A percentile compares a stretch with the other conserved stretches of the same genome.
phyloP scores from a whole-genome alignment of 1,140 invertebrate species.

The Papilio machaon region DNA sequence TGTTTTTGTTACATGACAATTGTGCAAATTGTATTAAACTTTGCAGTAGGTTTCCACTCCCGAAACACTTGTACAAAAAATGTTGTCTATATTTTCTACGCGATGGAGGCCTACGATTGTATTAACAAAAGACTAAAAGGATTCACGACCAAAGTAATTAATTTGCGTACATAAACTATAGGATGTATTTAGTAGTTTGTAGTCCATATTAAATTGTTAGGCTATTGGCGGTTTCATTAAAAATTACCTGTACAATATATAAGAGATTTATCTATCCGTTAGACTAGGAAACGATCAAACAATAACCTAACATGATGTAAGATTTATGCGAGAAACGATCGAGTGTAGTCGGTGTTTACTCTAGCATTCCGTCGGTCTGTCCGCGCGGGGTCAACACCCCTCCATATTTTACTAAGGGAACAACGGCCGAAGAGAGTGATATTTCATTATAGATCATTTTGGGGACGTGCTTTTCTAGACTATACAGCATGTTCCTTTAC shows the following conservation, averaged over 20 bases:
- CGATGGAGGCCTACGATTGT: too few relatives aligned
- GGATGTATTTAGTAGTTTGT: too few relatives aligned
- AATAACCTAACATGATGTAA: slow-evolving; percentile 34
- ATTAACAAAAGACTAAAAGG: too few relatives aligned
- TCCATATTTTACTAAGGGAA: slow-evolving; percentile 45
- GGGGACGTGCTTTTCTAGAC: slow-evolving; percentile 40
- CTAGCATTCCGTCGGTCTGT: slow-evolving; percentile 37
- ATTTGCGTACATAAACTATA: too few relatives aligned
- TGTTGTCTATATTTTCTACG: too few relatives aligned
- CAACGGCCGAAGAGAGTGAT: slow-evolving; percentile 44
- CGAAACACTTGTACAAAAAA: too few relatives aligned
- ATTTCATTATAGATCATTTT: slow-evolving; percentile 62
- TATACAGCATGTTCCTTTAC: slow-evolving; percentile 43
- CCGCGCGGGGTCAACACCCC: slow-evolving; percentile 38
- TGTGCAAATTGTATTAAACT: too few relatives aligned
- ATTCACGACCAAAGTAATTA: too few relatives aligned
- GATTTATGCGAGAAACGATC: slow-evolving; percentile 38
- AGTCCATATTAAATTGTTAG: background rate
- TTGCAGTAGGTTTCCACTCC: too few relatives aligned
- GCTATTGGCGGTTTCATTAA: background rate
- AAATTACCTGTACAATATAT: slow-evolving; percentile 5
- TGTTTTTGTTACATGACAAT: too few relatives aligned
- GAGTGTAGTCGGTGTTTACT: slow-evolving; percentile 37
- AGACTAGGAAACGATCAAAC: slow-evolving; percentile 20
- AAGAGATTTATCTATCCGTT: slow-evolving; percentile 13